Evolutionary conservation across 2,113 vertebrate species (phyloP).

Genomic region (Peromyscus leucopus): DNA sequence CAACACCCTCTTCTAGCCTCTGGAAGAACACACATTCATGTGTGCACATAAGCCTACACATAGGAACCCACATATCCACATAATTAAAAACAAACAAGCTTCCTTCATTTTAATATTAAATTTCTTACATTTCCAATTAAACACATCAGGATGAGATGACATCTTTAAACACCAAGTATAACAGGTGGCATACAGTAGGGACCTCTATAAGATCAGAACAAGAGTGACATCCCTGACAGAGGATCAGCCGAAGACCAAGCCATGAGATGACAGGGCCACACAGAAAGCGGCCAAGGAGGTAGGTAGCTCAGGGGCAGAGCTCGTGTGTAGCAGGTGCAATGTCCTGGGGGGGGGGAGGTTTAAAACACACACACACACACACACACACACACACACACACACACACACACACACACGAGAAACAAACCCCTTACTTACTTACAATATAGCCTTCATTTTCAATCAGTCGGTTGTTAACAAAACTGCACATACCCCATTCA

Average conservation of each 20-base stretch:
- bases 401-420: not conserved
- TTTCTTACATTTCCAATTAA: constrained; percentile 1
- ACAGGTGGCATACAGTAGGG: not conserved
- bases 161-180: not conserved
- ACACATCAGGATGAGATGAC: not conserved
- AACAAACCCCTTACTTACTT: not conserved
- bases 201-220: not conserved
- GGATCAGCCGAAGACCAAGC: not conserved
- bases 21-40: not conserved
- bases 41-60: not conserved
- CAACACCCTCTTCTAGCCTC: not conserved
- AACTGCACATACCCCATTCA: not conserved
- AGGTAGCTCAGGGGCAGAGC: not conserved
- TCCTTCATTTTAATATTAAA: constrained; percentile 1
- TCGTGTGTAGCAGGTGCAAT: not conserved
- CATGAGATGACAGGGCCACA: not conserved
- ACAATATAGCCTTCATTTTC: not conserved
- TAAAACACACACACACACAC: not conserved
- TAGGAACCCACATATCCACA: not conserved
- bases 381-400: not conserved
- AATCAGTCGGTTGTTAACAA: not conserved
- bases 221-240: not conserved
- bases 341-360: not conserved
- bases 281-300: not conserved
- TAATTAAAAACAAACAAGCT: not conserved